These are phyloP conservation scores for Lordiphosa stackelbergi DNA, from an alignment of 1,140 invertebrate species.

Conservation along the genomic window DNA sequence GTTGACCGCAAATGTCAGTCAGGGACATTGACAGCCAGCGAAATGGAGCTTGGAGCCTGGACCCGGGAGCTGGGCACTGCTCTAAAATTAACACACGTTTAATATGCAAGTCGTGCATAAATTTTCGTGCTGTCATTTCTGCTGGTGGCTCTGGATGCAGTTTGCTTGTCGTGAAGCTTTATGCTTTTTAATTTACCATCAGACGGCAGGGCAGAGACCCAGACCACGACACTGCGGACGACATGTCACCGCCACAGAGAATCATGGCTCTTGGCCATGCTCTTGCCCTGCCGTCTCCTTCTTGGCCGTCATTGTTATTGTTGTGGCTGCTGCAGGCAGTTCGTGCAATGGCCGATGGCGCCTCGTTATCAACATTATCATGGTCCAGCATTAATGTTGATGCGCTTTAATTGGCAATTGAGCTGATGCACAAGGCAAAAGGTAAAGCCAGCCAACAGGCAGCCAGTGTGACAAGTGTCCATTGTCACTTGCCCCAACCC, in stretches of 20 bases:
- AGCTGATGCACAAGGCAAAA: conserved; percentile 37
- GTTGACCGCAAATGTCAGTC: conserved; percentile 43
- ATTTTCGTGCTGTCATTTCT: conserved; percentile 50
- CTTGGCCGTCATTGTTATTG: conserved; percentile 21
- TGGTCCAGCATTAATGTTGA: conserved; percentile 60
- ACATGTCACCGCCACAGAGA: conserved; percentile 52
- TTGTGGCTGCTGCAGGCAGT: conserved; percentile 8
- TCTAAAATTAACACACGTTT: conserved; percentile 75
- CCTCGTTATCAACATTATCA: conserved; percentile 58
- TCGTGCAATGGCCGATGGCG: conserved; percentile 55
- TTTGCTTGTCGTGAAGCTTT: conserved; percentile 39
- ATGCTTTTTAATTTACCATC: conserved; percentile 72
- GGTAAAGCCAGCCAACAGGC: conserved; percentile 5
- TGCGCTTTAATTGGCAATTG: conserved; percentile 69
- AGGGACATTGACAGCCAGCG: conserved; percentile 8
- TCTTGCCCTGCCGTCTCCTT: too few species aligned
- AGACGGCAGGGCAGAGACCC: conserved; percentile 54
- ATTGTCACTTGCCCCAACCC: neutral
- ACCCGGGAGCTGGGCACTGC: conserved; percentile 26
- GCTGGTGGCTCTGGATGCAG: conserved; percentile 15
- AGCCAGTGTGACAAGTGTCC: conserved; percentile 28
- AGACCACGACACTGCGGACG: conserved; percentile 56
- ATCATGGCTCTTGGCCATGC: neutral
- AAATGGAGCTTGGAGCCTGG: neutral
- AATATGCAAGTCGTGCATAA: conserved; percentile 75